Base-by-base conservation (phyloP, 2,113 vertebrate species). In the Syngnathus scovelli region DNA sequence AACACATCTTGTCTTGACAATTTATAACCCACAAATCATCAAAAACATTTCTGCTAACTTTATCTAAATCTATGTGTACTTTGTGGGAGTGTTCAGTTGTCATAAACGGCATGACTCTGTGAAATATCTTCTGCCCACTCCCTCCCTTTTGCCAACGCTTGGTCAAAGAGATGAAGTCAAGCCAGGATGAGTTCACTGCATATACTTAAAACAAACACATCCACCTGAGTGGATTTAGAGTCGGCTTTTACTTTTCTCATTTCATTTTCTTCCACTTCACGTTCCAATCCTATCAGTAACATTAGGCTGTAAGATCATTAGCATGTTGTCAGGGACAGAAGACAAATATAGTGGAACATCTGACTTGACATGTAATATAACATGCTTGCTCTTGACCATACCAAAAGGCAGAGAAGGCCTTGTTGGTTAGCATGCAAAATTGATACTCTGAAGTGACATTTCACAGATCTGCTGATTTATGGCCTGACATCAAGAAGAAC, bases 51-150 rank as follows among this genome's bases (percentile, higher is more conserved):
- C 11, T 39, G 68, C n/a, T 51, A 48, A 55, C 27, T 23, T 54
- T 21, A 38, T 56, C 18, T 65, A 49, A 46, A 51, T 65, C 23
- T 58, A 21, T 48, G 55, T 68, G 36, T 59, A 7, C 3, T 70
- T 66, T 15, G 1, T 48, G 6, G 51, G 51, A 5, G 8, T 5
- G 55, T 61, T 51, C 18, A 7, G 19, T 36, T 43, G n/a, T 67
- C 46, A 67, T 56, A 23, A 59, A 49, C 15, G 36, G 23, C 18
- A 43, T 72, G 69, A 86, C 36, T 73, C 58, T 10, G 39, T 48
- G 43, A 63, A 59, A 67, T 46, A 66, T 51, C 19, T 61, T 64
- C 37, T 68, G 67, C 55, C 68, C 33, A 39, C 8, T 64, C 56
- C 58, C 44, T 9, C 58, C 44, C 7, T 6, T 52, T 54, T 44